Percentiles rank a stretch among this genome's conserved stretches.
Conservation (phyloP, 2,113 vertebrate species). For the rat (Rattus norvegicus) region GRCr8 NC_086033.1:33268001-33268500, state of each 20-base stretch:
- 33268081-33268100: constrained; percentile 8
- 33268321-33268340: neutral
- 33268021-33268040: neutral
- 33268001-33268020: neutral
- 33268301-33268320: neutral
- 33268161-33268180: neutral
- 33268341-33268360: neutral
- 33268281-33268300: constrained; percentile 38
- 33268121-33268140: neutral
- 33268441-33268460: neutral
- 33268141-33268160: neutral
- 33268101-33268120: neutral
- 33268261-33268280: neutral
- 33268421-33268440: neutral
- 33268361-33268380: neutral
- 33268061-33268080: constrained; percentile 4
- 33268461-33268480: neutral
- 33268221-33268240: neutral
- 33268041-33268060: neutral
- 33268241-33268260: neutral
- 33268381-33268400: neutral
- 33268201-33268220: too few species aligned
- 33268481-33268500: neutral
- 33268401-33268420: neutral
- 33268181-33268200: neutral